Evolutionary conservation across 1,140 invertebrate genomes (phyloP), one percentile per base, ranked within the genome.

Genomic region (Cotesia chilonis): DNA sequence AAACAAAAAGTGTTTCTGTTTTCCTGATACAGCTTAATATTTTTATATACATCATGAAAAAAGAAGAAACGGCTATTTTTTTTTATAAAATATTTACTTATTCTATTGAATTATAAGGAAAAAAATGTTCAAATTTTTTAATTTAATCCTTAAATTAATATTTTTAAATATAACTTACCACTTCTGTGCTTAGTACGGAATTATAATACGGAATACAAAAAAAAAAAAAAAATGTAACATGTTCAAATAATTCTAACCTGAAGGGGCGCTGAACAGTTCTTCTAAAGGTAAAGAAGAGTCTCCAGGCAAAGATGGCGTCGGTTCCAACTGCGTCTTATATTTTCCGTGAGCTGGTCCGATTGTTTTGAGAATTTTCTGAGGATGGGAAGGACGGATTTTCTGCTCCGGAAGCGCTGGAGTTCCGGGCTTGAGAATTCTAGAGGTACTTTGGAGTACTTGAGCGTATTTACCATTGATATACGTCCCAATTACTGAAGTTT

Each of bases 401-500:
- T 76, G 80, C 10, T 83, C 83, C 2, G 66, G 20, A 3, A 71
- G 7, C 38, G 74, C 64, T 9, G 68, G 68, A 0, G 70, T 55
- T 0, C 61, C 71, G 0, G 73, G 71, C 10, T 82, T 81, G 71
- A 90, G 82, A 71, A 89, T 88, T 80, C 88, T 89, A 0, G 92
- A 93, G 1, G 92, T 93, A 77, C 92, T 94, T 76, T 93, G 91
- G 5, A 94, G 84, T 3, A 96, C 92, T 83, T 94, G 92, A 6
- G 94, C 94, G 79, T 96, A 96, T 84, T 95, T 94, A 66, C 94
- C 94, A 68, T 93, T 93, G 76, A 96, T 94, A 78, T 93, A 94
- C 4, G 94, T 96, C 3, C 94, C 94, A 77, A 96, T 93, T 10
- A 96, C 94, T 79, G 92, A 94, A 0, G 94, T 96, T 86, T 95